Evolutionary conservation across 2,888 invertebrate genomes (phyloP).

Genomic region (Mechanitis messenoides): DNA sequence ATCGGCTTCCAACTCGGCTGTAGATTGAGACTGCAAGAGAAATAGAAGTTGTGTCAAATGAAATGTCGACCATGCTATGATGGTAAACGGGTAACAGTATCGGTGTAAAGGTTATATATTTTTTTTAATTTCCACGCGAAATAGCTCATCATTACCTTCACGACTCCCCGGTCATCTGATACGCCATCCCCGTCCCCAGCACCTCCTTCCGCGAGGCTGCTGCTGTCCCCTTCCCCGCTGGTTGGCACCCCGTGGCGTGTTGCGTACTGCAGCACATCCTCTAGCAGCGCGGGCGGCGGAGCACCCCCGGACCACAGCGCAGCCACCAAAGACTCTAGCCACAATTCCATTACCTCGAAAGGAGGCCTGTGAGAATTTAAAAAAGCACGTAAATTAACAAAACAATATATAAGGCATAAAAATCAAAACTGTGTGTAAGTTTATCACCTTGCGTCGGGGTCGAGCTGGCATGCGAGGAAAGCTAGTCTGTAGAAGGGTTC

Average conservation of each 20-base stretch:
- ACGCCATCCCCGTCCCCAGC: conserved; percentile 22
- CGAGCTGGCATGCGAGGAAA: conserved; percentile 92
- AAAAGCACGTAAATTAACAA: too few relatives aligned
- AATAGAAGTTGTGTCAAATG: neutral
- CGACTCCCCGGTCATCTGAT: conserved; percentile 29
- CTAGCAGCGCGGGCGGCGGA: conserved; percentile 80
- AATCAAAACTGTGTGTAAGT: neutral
- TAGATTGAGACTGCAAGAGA: conserved; percentile 45
- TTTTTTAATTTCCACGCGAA: too few relatives aligned
- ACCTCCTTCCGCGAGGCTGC: conserved; percentile 25
- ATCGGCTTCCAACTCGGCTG: conserved; percentile 31
- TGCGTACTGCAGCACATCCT: conserved; percentile 84
- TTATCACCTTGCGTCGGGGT: conserved; percentile 88
- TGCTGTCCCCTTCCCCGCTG: conserved; percentile 58
- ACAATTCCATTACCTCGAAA: conserved; percentile 92
- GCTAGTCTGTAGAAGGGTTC: conserved; percentile 92
- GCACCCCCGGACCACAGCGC: conserved; percentile 80
- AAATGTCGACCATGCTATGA: neutral
- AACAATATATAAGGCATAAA: neutral
- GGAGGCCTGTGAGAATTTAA: conserved; percentile 81
- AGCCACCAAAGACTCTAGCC: conserved; percentile 88
- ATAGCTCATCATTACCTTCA: conserved; percentile 36
- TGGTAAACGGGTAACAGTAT: too few relatives aligned
- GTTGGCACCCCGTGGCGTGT: conserved; percentile 48
- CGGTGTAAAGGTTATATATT: too few relatives aligned